These are phyloP conservation scores for Anabacerthia variegaticeps DNA, from an alignment of 2,797 vertebrate species.

Conservation along the genomic window DNA sequence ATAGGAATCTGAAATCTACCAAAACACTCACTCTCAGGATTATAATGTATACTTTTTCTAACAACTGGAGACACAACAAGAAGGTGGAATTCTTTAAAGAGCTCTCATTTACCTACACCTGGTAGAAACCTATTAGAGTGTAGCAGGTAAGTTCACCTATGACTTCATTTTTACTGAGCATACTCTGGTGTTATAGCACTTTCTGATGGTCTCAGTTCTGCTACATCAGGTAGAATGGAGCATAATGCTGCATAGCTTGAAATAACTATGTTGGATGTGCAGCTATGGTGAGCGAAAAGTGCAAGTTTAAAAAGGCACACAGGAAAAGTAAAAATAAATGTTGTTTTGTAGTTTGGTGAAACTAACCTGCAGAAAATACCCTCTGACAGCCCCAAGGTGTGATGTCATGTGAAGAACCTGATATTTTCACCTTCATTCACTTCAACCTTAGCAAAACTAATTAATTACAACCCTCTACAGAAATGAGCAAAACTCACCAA, in stretches of 20 bases:
- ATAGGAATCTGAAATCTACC: not conserved
- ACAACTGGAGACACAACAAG: not conserved
- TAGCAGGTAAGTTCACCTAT: not conserved
- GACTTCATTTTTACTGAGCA: not conserved
- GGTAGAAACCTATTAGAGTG: not conserved
- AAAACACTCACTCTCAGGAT: not conserved
- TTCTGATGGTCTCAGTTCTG: not conserved
- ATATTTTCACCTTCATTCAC: not conserved
- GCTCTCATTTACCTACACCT: fast-evolving
- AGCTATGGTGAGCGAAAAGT: not conserved
- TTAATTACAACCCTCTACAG: not conserved
- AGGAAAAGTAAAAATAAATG: not conserved
- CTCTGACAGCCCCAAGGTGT: not conserved
- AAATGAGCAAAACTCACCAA: not conserved
- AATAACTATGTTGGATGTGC: not conserved
- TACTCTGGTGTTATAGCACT: not conserved
- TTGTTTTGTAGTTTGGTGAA: not conserved
- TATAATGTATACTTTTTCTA: not conserved
- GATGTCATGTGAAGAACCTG: not conserved
- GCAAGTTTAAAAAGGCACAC: not conserved
- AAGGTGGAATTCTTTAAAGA: not conserved
- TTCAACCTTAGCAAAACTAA: not conserved
- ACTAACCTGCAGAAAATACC: not conserved
- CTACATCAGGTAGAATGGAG: not conserved
- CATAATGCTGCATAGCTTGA: not conserved